A percentile compares a stretch with the other conserved stretches of the same genome.
phyloP scores from a whole-genome alignment of 2,113 vertebrate genomes.

The Penelope pileata region DNA sequence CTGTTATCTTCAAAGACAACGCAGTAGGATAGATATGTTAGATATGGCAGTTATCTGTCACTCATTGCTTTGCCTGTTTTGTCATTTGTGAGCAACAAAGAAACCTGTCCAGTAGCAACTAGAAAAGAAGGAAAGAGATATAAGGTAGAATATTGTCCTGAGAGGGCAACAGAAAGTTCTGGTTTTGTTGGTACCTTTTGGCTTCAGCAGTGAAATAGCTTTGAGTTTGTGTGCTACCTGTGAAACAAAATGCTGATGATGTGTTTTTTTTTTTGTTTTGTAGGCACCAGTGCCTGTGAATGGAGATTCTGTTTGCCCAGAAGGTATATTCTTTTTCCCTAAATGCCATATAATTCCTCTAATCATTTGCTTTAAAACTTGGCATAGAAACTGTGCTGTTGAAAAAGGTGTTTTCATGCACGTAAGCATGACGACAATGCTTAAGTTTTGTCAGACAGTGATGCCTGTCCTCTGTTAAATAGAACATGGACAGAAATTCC shows the following conservation, averaged over 20 bases:
- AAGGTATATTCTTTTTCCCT: slow-evolving; percentile 76
- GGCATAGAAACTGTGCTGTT: not conserved
- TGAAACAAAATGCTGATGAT: not conserved
- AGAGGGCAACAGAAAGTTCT: not conserved
- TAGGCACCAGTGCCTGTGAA: slow-evolving; percentile 76
- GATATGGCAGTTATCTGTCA: not conserved
- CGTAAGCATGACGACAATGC: not conserved
- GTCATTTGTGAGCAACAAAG: not conserved
- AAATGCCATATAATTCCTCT: not conserved
- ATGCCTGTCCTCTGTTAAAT: not conserved
- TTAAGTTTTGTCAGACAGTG: not conserved
- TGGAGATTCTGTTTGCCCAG: slow-evolving; percentile 66
- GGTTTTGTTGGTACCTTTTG: not conserved
- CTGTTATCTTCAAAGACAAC: not conserved
- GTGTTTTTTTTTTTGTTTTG: not conserved
- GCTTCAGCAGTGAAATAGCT: not conserved
- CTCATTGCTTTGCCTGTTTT: not conserved
- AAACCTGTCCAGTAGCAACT: not conserved
- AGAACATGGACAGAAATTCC: not conserved
- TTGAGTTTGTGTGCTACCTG: not conserved
- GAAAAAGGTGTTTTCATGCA: not conserved
- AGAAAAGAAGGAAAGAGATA: not conserved
- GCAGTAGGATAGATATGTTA: not conserved
- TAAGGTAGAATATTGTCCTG: not conserved
- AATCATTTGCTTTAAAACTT: not conserved